Conservation (phyloP, 2,888 invertebrate species). For the Megastigmus dorsalis region DNA sequence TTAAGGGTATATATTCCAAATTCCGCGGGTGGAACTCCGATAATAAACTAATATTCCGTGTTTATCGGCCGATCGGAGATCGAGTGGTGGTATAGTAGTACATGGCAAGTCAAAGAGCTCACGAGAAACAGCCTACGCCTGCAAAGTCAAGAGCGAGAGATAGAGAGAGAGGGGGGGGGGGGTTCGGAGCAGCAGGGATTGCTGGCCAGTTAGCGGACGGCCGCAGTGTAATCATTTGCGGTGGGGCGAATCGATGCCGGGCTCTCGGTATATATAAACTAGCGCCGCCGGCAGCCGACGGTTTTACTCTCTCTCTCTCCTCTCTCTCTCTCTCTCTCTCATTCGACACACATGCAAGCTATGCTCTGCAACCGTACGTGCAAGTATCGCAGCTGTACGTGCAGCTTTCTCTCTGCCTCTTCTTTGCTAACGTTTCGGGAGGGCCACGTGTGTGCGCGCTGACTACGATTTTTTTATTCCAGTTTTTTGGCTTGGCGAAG, state of each 20-base stretch:
- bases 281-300: neutral
- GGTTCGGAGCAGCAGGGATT: too few relatives aligned
- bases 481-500: too few relatives aligned
- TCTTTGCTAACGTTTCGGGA: too few relatives aligned
- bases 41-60: slow-evolving; percentile 42
- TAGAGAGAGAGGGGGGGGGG: slow-evolving; percentile 56
- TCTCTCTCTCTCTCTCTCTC: neutral
- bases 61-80: slow-evolving; percentile 17
- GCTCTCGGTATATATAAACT: neutral
- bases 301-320: neutral
- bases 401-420: too few relatives aligned
- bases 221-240: slow-evolving; percentile 73
- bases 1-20: too few relatives aligned
- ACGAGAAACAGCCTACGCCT: neutral
- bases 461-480: too few relatives aligned
- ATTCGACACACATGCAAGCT: too few relatives aligned
- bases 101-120: slow-evolving; percentile 35
- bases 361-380: too few relatives aligned
- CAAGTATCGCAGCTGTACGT: too few relatives aligned
- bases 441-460: too few relatives aligned
- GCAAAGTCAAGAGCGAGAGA: neutral
- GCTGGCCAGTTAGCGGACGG: slow-evolving; percentile 70
- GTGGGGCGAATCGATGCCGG: slow-evolving; percentile 64
- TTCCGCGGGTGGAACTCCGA: too few relatives aligned
- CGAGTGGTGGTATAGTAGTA: too few relatives aligned